phyloP scores from a whole-genome alignment of 2,797 vertebrate genomes.

The Schizopygopsis malacanthus region DNA sequence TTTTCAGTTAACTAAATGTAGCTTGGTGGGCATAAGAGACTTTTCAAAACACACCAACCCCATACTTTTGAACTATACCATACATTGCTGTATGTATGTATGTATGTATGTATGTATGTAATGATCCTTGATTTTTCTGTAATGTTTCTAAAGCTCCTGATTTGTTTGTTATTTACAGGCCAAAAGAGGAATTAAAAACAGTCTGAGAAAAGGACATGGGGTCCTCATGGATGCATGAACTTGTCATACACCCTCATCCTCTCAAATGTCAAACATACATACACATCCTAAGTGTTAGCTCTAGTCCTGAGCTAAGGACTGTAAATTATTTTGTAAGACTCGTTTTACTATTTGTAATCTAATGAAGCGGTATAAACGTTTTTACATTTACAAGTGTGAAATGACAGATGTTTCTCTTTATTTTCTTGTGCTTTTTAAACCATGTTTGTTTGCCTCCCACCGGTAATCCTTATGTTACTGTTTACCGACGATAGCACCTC shows the following conservation, averaged over 20 bases:
- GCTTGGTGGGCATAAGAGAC: not conserved
- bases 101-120: too few species aligned
- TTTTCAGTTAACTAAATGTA: not conserved
- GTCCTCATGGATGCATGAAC: conserved; percentile 58
- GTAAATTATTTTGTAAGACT: conserved; percentile 76
- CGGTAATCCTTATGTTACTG: conserved; percentile 28
- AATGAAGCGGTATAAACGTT: conserved; percentile 69
- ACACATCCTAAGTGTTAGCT: conserved; percentile 51
- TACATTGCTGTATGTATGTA: too few species aligned
- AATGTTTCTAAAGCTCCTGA: not conserved
- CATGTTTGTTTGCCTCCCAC: conserved; percentile 29
- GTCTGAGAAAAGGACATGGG: conserved; percentile 70
- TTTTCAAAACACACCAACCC: not conserved
- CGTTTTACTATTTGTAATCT: conserved; percentile 72
- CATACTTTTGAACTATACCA: not conserved
- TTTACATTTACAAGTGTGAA: conserved; percentile 64
- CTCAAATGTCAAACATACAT: conserved; percentile 32
- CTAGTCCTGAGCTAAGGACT: conserved; percentile 60
- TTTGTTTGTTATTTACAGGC: conserved; percentile 66
- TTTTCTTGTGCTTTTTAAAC: conserved; percentile 41
- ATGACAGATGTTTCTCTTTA: conserved; percentile 41
- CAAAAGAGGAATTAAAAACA: conserved; percentile 82
- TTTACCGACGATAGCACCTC: conserved; percentile 56
- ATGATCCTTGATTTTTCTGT: not conserved
- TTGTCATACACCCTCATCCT: conserved; percentile 29